phyloP scores from a whole-genome alignment of 2,888 invertebrate species.

The Meiosimyza decipiens region DNA sequence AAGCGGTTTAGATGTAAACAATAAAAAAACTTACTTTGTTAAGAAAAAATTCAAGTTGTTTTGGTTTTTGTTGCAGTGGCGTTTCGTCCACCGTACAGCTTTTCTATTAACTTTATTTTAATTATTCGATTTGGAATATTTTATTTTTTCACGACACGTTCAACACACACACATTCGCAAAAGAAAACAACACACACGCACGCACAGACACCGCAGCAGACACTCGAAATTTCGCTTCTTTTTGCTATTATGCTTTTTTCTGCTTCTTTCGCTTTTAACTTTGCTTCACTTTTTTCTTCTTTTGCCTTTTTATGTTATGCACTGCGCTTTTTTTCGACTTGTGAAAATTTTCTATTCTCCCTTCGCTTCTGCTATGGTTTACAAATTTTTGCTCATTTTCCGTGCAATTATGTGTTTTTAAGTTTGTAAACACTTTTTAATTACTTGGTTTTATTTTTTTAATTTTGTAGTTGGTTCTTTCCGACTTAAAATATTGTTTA shows the following conservation, averaged over 20 bases:
- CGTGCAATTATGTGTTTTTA: background rate
- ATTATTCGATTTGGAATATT: background rate
- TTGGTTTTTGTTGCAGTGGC: background rate
- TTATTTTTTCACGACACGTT: slow-evolving; percentile 17
- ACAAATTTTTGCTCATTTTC: background rate
- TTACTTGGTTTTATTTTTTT: background rate
- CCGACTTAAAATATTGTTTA: too few species aligned
- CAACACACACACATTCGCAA: slow-evolving; percentile 1
- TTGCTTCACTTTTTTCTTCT: background rate
- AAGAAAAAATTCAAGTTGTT: slow-evolving; percentile 19
- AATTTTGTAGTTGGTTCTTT: background rate
- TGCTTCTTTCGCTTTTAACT: slow-evolving; percentile 14
- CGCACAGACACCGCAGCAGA: slow-evolving; percentile 14
- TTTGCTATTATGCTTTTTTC: too few species aligned
- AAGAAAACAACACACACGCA: slow-evolving; percentile 11
- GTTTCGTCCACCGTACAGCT: background rate
- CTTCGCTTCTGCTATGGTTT: background rate
- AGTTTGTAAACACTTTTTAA: slow-evolving; percentile 23
- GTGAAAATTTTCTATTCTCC: slow-evolving; percentile 10
- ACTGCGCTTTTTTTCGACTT: slow-evolving; percentile 7
- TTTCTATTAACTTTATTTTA: background rate
- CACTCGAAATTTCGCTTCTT: slow-evolving; percentile 16
- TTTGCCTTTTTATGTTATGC: slow-evolving; percentile 5
- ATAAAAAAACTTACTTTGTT: slow-evolving; percentile 14
- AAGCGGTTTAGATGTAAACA: background rate